Conservation (phyloP, 2,113 vertebrate species). For the Anhinga rufa region DNA sequence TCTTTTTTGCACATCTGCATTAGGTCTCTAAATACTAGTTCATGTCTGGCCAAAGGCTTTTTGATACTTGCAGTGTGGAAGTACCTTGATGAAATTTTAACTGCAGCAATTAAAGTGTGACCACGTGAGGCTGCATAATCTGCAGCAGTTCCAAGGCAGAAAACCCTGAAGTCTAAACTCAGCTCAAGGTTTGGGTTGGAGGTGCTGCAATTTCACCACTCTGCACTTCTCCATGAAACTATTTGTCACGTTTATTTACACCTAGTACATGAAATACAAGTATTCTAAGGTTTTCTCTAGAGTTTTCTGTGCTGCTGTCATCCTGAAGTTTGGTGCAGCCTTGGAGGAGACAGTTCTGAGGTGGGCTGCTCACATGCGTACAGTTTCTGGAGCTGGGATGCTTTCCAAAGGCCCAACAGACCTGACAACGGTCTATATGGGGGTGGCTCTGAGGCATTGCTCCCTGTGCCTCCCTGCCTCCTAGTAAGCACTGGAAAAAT, state of each 20-base stretch:
- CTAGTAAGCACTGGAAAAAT: not conserved
- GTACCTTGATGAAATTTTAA: not conserved
- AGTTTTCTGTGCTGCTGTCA: not conserved
- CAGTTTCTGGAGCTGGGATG: not conserved
- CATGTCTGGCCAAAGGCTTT: not conserved
- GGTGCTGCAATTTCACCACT: not conserved
- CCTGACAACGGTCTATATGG: not conserved
- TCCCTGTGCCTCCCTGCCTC: not conserved
- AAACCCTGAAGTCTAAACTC: not conserved
- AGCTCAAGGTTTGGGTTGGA: not conserved
- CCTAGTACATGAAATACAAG: too few relatives aligned
- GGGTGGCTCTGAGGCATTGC: not conserved
- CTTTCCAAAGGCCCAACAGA: not conserved
- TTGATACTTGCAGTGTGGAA: not conserved
- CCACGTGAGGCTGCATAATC: not conserved
- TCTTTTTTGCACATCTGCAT: not conserved
- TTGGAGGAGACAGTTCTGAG: not conserved
- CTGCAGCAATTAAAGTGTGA: not conserved
- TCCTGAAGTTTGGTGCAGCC: not conserved
- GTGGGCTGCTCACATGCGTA: not conserved
- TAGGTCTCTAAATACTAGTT: not conserved
- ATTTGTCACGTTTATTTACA: fast-evolving
- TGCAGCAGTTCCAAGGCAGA: not conserved
- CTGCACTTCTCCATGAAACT: not conserved
- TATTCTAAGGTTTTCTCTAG: not conserved